These are phyloP conservation scores for Prolemur simus DNA, from an alignment of 2,113 vertebrate species.

Conservation along the genomic window DNA sequence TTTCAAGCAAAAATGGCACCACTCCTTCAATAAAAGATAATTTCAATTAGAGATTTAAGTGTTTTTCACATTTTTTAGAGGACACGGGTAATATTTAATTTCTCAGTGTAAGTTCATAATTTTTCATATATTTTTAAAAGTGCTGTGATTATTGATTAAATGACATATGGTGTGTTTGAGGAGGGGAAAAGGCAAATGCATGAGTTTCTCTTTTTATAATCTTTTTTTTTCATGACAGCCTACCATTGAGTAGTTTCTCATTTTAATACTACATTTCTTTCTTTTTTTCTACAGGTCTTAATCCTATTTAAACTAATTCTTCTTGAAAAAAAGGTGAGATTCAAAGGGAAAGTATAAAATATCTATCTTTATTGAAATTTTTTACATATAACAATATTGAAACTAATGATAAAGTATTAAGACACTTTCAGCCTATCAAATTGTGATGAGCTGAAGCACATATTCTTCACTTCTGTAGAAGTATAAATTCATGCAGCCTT, in stretches of 20 bases:
- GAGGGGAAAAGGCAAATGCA: background rate
- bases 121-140: constrained; percentile 15
- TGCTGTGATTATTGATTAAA: background rate
- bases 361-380: constrained; percentile 35
- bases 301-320: constrained; percentile 98
- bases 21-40: background rate
- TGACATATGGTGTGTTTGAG: background rate
- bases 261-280: background rate
- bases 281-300: constrained; percentile 87
- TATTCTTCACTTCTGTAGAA: background rate
- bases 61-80: background rate
- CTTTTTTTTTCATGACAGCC: background rate
- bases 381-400: background rate
- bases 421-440: constrained; percentile 8
- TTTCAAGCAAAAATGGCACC: constrained; percentile 2
- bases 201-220: constrained; percentile 27
- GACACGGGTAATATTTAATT: background rate
- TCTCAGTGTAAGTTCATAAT: constrained; percentile 26
- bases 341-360: constrained; percentile 26
- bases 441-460: background rate
- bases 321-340: constrained; percentile 96
- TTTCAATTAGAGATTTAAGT: constrained; percentile 36
- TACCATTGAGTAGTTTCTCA: background rate
- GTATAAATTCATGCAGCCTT: background rate
- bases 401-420: constrained; percentile 3